Evolutionary conservation across 2,113 vertebrate genomes (phyloP).

Genomic region (Chionodraco myersi): DNA sequence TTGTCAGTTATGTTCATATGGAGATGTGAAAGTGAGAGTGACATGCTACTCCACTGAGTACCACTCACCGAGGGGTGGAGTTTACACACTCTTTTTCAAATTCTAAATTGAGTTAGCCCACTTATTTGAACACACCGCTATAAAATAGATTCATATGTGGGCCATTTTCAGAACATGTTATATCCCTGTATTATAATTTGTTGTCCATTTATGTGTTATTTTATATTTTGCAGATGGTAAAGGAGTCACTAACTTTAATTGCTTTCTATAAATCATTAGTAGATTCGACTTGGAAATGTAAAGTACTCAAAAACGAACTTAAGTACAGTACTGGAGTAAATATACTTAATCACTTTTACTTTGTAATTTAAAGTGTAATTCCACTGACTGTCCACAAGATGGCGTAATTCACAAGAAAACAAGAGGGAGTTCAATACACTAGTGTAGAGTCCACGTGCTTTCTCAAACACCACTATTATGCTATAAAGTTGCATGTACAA

Average conservation of each 20-base stretch:
- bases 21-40: conserved; percentile 54
- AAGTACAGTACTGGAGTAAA: too few species aligned
- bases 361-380: conserved; percentile 31
- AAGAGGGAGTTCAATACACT: not conserved
- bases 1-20: not conserved
- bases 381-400: conserved; percentile 25
- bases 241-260: too few species aligned
- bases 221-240: too few species aligned
- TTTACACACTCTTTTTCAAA: not conserved
- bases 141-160: not conserved
- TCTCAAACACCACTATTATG: too few species aligned
- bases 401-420: not conserved
- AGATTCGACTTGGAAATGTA: too few species aligned
- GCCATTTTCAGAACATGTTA: too few species aligned
- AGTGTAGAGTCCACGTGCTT: conserved; percentile 18
- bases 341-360: too few species aligned
- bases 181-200: too few species aligned
- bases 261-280: too few species aligned
- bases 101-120: not conserved
- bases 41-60: conserved; percentile 13
- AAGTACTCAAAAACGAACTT: too few species aligned
- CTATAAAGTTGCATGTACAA: too few species aligned
- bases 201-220: too few species aligned
- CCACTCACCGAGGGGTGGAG: not conserved
- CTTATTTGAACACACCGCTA: not conserved